Conservation (phyloP, 2,113 vertebrate species). For the Laticauda colubrina region DNA sequence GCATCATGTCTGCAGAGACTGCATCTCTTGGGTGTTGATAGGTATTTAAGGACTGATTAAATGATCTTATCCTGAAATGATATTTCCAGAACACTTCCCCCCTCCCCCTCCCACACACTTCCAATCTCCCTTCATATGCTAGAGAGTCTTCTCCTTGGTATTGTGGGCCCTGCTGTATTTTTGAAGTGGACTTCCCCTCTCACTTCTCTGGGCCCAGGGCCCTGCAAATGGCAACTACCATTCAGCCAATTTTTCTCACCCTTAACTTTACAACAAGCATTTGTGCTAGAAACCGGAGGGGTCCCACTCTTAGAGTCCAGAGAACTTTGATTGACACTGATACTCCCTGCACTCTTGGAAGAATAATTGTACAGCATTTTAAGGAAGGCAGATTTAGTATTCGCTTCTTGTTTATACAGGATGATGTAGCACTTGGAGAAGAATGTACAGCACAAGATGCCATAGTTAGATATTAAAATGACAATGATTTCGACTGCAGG, state of each 20-base stretch:
- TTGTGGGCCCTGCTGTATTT: not conserved
- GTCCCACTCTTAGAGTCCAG: conserved; percentile 50
- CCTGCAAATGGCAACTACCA: conserved; percentile 49
- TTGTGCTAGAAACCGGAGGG: not conserved
- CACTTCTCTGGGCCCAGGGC: conserved; percentile 16
- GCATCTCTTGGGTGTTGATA: fast-evolving
- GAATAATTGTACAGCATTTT: conserved; percentile 80
- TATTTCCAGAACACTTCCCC: not conserved
- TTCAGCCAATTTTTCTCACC: conserved; percentile 46
- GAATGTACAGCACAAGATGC: conserved; percentile 83
- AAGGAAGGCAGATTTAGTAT: conserved; percentile 84
- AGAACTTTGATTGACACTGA: conserved; percentile 65
- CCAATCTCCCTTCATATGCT: conserved; percentile 68
- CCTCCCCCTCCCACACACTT: fast-evolving
- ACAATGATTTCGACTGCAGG: conserved; percentile 86
- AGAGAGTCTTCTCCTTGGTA: conserved; percentile 69
- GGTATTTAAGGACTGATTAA: not conserved
- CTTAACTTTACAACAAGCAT: not conserved
- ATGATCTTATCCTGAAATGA: not conserved
- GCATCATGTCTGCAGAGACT: not conserved
- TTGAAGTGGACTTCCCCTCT: conserved; percentile 32
- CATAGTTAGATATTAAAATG: conserved; percentile 87
- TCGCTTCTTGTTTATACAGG: conserved; percentile 80
- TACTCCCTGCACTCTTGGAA: conserved; percentile 63
- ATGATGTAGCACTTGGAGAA: conserved; percentile 88